Evolutionary conservation across 1,140 invertebrate genomes (phyloP), one percentile per base, ranked within the genome.

Genomic region (Cardiocondyla obscurior): DNA sequence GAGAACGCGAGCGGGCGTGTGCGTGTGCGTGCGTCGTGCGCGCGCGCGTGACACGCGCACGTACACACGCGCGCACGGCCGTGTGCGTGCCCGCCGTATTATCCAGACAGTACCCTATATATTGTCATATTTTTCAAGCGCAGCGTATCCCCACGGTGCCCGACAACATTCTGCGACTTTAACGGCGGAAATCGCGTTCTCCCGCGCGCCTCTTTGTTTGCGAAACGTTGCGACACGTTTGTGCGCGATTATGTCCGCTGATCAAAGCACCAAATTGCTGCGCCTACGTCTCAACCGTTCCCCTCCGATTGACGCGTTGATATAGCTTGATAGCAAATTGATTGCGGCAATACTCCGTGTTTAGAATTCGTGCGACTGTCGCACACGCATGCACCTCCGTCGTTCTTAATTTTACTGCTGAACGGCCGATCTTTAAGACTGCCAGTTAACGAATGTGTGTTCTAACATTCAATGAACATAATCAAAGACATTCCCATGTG

Each of bases 71-170:
- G 49, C 4, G 62, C 7, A n/a, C n/a, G n/a, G n/a, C n/a, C n/a
- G 60, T 5, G 14, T 19, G 30, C 44, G 14, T 33, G 12, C 7
- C 6, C 10, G 44, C 3, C 14, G 19, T 30, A 19, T 10, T 30
- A 7, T 70, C 58, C 64, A 58, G 74, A 81, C 74, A n/a, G n/a
- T n/a, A 51, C 69, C 25, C 67, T 84, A 74, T 88, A 87, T 74
- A 85, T 79, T 82, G 86, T 88, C 83, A 85, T 73, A 79, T 87
- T 88, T 88, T 87, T 88, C 82, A 57, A 64, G 77, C 70, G 49
- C n/a, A n/a, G 69, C 72, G 65, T 87, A 65, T 87, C 69, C 67
- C 67, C 67, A 79, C 53, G 86, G 76, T 77, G 53, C 6, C 83
- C 81, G 70, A 87, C 83, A 85, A 87, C 77, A 85, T 87, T 65